Evolutionary conservation across 2,113 vertebrate species (phyloP).

Genomic region (Paraplagusia blochii): DNA sequence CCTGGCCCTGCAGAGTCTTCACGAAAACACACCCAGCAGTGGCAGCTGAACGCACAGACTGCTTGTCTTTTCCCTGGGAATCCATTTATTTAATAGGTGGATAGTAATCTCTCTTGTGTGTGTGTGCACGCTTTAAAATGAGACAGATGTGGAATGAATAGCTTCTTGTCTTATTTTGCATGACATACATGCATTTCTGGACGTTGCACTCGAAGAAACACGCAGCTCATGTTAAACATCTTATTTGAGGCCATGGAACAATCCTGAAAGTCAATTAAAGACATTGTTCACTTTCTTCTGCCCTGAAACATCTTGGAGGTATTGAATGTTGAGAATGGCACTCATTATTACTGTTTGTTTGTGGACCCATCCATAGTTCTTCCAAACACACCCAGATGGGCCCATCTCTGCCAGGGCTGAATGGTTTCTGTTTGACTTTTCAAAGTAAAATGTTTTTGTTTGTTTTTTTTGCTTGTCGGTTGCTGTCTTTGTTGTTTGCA

Average conservation of each 20-base stretch:
- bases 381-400: conserved; percentile 75
- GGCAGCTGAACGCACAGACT: conserved; percentile 68
- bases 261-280: no score
- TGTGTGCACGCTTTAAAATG: neutral
- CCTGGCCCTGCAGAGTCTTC: conserved; percentile 90
- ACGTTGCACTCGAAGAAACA: no score
- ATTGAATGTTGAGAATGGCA: neutral
- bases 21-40: conserved; percentile 86
- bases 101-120: neutral
- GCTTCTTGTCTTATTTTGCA: neutral
- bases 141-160: neutral
- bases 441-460: conserved; percentile 74
- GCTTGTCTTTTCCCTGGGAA: neutral
- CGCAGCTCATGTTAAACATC: no score
- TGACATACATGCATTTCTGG: neutral
- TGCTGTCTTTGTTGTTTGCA: no score
- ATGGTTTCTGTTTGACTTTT: conserved; percentile 86
- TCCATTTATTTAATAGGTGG: neutral
- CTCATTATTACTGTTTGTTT: conserved; percentile 1
- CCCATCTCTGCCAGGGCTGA: conserved; percentile 81
- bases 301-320: no score
- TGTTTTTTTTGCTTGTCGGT: no score
- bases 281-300: no score
- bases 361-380: conserved; percentile 53
- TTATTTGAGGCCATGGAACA: no score